These are phyloP conservation scores for Tonatia bakeri DNA, from an alignment of 2,113 vertebrate genomes.

Conservation along the genomic window DNA sequence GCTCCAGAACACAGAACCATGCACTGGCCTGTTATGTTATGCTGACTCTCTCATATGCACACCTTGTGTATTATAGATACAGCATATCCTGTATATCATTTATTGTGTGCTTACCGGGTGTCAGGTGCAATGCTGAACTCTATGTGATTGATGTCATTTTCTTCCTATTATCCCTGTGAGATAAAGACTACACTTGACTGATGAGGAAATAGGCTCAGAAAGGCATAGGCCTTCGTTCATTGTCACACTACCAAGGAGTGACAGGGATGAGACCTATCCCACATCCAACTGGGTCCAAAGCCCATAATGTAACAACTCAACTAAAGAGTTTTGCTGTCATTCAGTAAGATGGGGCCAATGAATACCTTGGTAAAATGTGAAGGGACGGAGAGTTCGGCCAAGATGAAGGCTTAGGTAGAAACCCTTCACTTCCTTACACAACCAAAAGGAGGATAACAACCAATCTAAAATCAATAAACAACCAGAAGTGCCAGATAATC, in stretches of 20 bases:
- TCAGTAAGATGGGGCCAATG: background rate
- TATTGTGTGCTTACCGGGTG: background rate
- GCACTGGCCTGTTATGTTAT: background rate
- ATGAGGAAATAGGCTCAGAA: background rate
- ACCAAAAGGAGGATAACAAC: no score
- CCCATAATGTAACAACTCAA: background rate
- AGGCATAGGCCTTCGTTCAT: background rate
- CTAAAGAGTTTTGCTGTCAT: background rate
- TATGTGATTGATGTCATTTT: background rate
- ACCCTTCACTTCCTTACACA: no score
- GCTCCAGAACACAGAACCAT: background rate
- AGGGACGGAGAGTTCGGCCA: background rate
- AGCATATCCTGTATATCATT: background rate
- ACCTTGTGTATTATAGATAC: background rate
- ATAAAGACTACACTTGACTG: background rate
- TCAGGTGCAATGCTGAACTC: background rate
- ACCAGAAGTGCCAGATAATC: no score
- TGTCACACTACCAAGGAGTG: background rate
- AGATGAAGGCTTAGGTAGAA: no score
- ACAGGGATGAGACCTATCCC: background rate
- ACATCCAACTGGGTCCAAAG: background rate
- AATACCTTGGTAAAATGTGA: background rate
- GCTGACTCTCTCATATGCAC: background rate
- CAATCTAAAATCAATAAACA: no score
- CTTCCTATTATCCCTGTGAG: background rate